Evolutionary conservation across 2,113 vertebrate species (phyloP).

Genomic region (Mustela nigripes): DNA sequence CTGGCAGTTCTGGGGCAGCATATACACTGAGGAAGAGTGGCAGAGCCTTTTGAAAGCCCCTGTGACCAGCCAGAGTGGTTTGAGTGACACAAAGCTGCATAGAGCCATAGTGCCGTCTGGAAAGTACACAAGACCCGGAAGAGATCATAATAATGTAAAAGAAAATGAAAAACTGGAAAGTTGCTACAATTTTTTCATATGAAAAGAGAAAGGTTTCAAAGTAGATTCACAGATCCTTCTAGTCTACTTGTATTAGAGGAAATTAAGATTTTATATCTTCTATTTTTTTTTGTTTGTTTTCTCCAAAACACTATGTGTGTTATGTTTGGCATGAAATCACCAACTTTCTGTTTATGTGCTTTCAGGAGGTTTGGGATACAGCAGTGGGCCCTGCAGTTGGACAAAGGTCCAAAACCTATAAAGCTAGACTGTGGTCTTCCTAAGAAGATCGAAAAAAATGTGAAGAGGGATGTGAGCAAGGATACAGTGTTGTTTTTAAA

Average conservation of each 20-base stretch:
- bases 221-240: neutral
- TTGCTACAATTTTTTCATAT: neutral
- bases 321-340: neutral
- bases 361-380: neutral
- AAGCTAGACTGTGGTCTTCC: neutral
- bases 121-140: neutral
- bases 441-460: neutral
- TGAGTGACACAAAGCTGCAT: neutral
- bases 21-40: neutral
- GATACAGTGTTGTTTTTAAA: neutral
- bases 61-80: neutral
- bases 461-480: neutral
- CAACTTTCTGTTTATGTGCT: neutral
- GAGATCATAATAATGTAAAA: neutral
- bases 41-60: neutral
- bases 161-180: neutral
- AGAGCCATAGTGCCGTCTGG: neutral
- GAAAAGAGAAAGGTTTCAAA: neutral
- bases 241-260: neutral
- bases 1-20: neutral
- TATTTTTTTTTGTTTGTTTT: neutral
- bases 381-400: neutral
- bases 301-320: neutral
- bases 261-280: neutral
- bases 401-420: neutral